phyloP scores from a whole-genome alignment of 2,113 vertebrate species.

The Porphyrio hochstetteri region DNA sequence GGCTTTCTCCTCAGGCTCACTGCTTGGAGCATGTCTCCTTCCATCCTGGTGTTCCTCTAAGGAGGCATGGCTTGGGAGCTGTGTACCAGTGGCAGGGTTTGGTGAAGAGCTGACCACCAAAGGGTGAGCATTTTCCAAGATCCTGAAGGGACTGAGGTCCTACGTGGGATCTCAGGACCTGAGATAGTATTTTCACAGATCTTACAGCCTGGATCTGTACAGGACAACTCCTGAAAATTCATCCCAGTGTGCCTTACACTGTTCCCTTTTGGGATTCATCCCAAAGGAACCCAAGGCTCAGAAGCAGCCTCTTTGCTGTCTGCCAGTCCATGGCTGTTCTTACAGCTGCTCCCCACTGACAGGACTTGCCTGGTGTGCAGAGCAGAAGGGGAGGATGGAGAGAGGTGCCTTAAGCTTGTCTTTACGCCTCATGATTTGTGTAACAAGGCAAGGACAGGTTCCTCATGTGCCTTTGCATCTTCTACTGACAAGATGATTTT shows the following conservation, averaged over 20 bases:
- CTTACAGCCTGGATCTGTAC: neutral
- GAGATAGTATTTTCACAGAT: neutral
- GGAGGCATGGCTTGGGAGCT: neutral
- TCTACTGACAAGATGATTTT: conserved; percentile 41
- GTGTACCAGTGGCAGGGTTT: neutral
- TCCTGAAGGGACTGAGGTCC: neutral
- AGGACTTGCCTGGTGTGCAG: neutral
- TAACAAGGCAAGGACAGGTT: conserved; percentile 13
- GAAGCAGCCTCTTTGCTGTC: neutral
- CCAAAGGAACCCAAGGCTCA: neutral
- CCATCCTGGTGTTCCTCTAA: neutral
- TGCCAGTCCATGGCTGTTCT: neutral
- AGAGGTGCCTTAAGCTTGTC: conserved; percentile 23
- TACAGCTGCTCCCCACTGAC: neutral
- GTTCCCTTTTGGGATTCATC: neutral
- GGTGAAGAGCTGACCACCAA: neutral
- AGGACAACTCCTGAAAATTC: neutral
- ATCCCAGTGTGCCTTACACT: conserved; percentile 9
- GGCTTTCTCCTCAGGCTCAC: neutral
- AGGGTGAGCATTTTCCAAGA: neutral
- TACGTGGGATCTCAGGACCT: neutral
- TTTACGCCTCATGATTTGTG: conserved; percentile 26
- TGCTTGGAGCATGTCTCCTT: neutral
- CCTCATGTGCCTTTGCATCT: conserved; percentile 53
- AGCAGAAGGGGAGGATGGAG: neutral